Percentiles rank a stretch among this genome's conserved stretches.
Evolutionary conservation across 1,140 invertebrate species (phyloP).

Genomic region (Atta colombica): DNA sequence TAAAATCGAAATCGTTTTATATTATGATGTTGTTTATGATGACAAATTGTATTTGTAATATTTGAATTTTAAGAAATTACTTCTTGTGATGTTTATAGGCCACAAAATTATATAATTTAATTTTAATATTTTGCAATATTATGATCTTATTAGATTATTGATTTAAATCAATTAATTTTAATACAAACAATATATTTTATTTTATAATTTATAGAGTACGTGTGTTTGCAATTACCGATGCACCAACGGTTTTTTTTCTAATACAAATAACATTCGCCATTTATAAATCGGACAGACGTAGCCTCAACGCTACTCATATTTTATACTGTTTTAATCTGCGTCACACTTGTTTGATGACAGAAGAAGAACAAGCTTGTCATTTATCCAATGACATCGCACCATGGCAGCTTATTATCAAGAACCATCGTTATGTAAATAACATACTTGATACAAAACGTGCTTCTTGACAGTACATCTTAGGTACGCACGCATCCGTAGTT

Average conservation of each 20-base stretch:
- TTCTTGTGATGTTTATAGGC: too few relatives aligned
- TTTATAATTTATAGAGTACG: neutral
- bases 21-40: too few relatives aligned
- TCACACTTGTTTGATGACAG: slow-evolving; percentile 3
- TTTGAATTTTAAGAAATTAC: too few relatives aligned
- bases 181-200: neutral
- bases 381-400: slow-evolving; percentile 11
- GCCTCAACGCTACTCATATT: slow-evolving; percentile 2
- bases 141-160: too few relatives aligned
- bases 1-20: too few relatives aligned
- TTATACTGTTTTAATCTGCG: slow-evolving; percentile 39
- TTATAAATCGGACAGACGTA: neutral
- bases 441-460: slow-evolving; percentile 39
- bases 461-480: slow-evolving; percentile 19
- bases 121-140: too few relatives aligned
- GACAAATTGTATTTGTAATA: too few relatives aligned
- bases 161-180: neutral
- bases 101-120: too few relatives aligned
- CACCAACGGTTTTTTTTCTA: neutral
- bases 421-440: slow-evolving; percentile 53
- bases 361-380: neutral
- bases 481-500: slow-evolving; percentile 21
- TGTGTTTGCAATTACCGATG: neutral
- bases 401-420: slow-evolving; percentile 8
- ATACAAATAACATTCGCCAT: neutral